phyloP scores from a whole-genome alignment of 2,888 invertebrate species.

The Horisme vitalbata region DNA sequence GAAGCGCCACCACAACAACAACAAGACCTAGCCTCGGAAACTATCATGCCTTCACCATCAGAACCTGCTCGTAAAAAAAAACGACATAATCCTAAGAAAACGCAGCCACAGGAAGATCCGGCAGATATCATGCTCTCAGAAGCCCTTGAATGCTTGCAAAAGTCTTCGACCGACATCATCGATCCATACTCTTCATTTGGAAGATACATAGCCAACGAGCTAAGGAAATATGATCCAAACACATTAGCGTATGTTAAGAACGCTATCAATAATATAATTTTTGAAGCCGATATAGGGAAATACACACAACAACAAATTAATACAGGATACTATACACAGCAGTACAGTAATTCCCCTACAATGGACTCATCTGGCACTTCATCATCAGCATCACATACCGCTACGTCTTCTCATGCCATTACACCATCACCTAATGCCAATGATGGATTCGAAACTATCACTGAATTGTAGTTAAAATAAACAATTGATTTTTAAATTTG shows the following conservation, averaged over 20 bases:
- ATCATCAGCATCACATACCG: conserved; percentile 16
- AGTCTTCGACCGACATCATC: conserved; percentile 1
- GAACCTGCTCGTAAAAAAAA: conserved; percentile 9
- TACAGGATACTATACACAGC: conserved; percentile 23
- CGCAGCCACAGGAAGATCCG: conserved; percentile 3
- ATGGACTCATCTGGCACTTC: conserved; percentile 17
- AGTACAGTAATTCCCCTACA: conserved; percentile 17
- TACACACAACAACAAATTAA: conserved; percentile 11
- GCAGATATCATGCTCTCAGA: conserved; percentile 5
- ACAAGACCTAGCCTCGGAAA: conserved; percentile 8
- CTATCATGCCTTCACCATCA: conserved; percentile 8
- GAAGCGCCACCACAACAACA: conserved; percentile 7
- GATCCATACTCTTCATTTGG: conserved; percentile 7
- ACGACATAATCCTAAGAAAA: conserved; percentile 1
- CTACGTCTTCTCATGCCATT: conserved; percentile 8
- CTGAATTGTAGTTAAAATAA: conserved; percentile 14
- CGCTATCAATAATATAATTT: conserved; percentile 9
- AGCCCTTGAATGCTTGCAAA: conserved; percentile 1
- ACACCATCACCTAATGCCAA: background rate
- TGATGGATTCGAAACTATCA: background rate
- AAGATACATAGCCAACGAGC: conserved; percentile 5
- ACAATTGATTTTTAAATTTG: conserved; percentile 1
- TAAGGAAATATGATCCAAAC: conserved; percentile 9
- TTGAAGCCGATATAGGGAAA: conserved; percentile 10
- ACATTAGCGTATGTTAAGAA: conserved; percentile 9